These are phyloP conservation scores for Cyclina sinensis DNA, from an alignment of 1,140 invertebrate genomes.

Conservation along the genomic window DNA sequence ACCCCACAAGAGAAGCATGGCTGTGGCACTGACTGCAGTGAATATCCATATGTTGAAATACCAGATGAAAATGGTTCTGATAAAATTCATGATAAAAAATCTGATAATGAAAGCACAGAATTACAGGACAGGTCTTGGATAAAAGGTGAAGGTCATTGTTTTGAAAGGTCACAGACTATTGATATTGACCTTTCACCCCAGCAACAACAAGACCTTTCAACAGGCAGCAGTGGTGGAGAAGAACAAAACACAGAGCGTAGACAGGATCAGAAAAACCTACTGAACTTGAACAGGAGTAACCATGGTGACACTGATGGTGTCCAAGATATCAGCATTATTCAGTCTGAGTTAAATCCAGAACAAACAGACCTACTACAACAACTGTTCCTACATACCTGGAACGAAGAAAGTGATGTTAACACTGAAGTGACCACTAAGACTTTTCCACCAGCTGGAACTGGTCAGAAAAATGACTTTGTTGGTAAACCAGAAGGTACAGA, in stretches of 20 bases:
- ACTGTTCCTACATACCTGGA: not conserved
- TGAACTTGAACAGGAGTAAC: not conserved
- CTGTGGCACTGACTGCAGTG: not conserved
- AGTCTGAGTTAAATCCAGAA: not conserved
- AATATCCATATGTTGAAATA: not conserved
- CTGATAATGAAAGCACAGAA: conserved; percentile 20
- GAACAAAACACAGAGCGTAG: not conserved
- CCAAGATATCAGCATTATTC: not conserved
- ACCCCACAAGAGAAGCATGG: not conserved
- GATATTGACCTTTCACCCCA: not conserved
- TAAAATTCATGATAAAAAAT: conserved; percentile 2
- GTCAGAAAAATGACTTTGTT: not conserved
- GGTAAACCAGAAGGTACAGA: not conserved
- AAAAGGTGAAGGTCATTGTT: not conserved
- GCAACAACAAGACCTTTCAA: not conserved
- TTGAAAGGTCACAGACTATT: not conserved
- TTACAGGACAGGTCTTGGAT: conserved; percentile 18
- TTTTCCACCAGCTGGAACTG: not conserved
- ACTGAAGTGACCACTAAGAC: too few relatives aligned
- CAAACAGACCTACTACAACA: not conserved
- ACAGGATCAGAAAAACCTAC: conserved; percentile 1
- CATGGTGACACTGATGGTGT: not conserved
- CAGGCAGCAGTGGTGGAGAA: not conserved
- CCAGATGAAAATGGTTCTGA: not conserved
- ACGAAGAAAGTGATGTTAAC: not conserved